These are phyloP conservation scores for Pseudanteris insignis DNA, from an alignment of 2,888 invertebrate genomes.

Conservation along the genomic window DNA sequence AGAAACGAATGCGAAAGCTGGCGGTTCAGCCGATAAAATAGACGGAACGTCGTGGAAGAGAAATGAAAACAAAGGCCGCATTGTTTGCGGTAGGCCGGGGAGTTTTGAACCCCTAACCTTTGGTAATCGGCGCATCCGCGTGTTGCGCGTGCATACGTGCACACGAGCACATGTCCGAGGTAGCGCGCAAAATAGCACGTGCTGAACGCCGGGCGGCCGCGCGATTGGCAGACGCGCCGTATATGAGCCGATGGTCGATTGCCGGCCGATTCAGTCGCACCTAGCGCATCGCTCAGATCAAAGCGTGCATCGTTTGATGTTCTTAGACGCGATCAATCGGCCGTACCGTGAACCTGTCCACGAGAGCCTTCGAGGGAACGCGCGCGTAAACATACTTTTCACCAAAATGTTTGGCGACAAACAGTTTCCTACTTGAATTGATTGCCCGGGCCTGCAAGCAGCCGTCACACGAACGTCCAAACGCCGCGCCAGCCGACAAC, in stretches of 20 bases:
- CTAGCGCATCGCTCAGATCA: slow-evolving; percentile 46
- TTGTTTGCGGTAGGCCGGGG: not conserved
- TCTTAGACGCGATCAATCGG: not conserved
- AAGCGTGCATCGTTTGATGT: not conserved
- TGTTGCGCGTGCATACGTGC: slow-evolving; percentile 24
- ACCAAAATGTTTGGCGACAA: slow-evolving; percentile 26
- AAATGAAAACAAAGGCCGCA: slow-evolving; percentile 3
- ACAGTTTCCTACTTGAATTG: slow-evolving; percentile 33
- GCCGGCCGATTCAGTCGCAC: slow-evolving; percentile 52
- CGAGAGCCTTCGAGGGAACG: not conserved
- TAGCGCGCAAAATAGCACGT: slow-evolving; percentile 52
- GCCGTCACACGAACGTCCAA: no score
- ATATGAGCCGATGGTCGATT: slow-evolving; percentile 44
- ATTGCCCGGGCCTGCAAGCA: slow-evolving; percentile 2
- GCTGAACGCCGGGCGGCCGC: slow-evolving; percentile 51
- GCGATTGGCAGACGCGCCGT: slow-evolving; percentile 32
- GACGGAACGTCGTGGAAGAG: no score
- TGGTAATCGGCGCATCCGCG: slow-evolving; percentile 17
- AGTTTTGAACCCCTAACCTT: slow-evolving; percentile 29
- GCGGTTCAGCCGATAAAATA: no score
- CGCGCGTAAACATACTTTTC: not conserved
- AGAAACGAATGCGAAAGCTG: no score
- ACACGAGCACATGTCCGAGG: slow-evolving; percentile 36
- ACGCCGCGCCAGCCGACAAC: not conserved
- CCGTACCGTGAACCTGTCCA: not conserved